Percentiles rank a stretch among this genome's conserved stretches.
phyloP scores from a whole-genome alignment of 2,797 vertebrate genomes.

The Hippoglossus hippoglossus region DNA sequence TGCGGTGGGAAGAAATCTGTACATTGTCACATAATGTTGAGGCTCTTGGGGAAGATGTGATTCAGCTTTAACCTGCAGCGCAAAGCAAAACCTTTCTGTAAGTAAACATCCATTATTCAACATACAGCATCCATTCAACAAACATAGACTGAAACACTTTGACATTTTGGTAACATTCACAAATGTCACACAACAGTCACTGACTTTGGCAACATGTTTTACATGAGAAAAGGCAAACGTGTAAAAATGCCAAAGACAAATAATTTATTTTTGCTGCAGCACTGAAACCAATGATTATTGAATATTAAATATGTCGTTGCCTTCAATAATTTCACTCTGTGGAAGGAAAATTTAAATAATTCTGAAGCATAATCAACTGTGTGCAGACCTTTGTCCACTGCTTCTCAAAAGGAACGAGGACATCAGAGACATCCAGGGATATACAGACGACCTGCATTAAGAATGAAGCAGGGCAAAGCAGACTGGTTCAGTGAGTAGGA shows the following conservation, averaged over 20 bases:
- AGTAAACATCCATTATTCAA: not conserved
- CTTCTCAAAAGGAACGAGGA: constrained; percentile 10
- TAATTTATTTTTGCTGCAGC: not conserved
- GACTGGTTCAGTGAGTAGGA: not conserved
- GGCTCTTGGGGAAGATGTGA: not conserved
- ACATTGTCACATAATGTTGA: not conserved
- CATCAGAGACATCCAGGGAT: constrained; percentile 14
- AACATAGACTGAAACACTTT: not conserved
- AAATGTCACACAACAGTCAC: not conserved
- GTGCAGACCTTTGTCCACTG: constrained; percentile 6
- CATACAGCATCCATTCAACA: not conserved
- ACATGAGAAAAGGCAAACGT: not conserved
- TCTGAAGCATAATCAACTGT: constrained; percentile 23
- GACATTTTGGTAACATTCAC: not conserved
- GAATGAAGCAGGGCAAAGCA: constrained; percentile 7
- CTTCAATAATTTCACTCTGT: constrained; percentile 17
- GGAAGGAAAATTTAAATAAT: constrained; percentile 18
- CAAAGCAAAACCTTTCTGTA: not conserved
- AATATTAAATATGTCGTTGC: constrained; percentile 19
- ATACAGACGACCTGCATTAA: constrained; percentile 13
- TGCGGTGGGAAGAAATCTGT: not conserved
- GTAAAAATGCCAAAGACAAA: not conserved
- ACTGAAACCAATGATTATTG: constrained; percentile 9
- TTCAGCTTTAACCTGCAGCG: not conserved
- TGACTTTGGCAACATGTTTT: constrained; percentile 5